Conservation (phyloP, 2,113 vertebrate genomes). For the Clarias batrachus region DNA sequence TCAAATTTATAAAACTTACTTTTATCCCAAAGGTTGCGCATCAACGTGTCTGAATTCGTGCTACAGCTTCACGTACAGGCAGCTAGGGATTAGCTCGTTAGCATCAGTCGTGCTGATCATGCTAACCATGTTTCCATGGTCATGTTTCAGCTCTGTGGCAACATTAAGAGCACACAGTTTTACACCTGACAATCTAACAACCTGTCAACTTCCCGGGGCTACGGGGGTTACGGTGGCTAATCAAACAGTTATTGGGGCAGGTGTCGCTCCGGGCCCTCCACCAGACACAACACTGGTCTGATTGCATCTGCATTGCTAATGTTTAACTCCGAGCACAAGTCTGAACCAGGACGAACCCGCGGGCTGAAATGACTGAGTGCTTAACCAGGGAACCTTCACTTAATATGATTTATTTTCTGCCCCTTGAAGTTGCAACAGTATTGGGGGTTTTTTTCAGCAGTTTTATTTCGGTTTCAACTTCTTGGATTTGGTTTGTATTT, state of each 20-base stretch:
- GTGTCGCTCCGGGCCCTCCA: background rate
- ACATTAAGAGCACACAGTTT: too few relatives aligned
- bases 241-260: background rate
- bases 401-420: conserved; percentile 5
- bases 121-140: background rate
- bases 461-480: background rate
- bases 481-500: background rate
- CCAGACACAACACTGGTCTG: background rate
- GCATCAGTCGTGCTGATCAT: background rate
- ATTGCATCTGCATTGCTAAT: conserved; percentile 35
- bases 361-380: background rate
- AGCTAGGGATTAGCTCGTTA: background rate
- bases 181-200: background rate
- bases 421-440: background rate
- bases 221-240: background rate
- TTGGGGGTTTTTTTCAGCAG: background rate
- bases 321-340: background rate
- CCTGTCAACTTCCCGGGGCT: background rate
- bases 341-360: background rate
- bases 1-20: background rate
- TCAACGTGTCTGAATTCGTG: background rate
- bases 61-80: background rate
- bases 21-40: background rate
- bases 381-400: background rate
- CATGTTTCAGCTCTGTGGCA: background rate